Conservation (phyloP, 2,888 invertebrate genomes). For the Bhutanitis thaidina region DNA sequence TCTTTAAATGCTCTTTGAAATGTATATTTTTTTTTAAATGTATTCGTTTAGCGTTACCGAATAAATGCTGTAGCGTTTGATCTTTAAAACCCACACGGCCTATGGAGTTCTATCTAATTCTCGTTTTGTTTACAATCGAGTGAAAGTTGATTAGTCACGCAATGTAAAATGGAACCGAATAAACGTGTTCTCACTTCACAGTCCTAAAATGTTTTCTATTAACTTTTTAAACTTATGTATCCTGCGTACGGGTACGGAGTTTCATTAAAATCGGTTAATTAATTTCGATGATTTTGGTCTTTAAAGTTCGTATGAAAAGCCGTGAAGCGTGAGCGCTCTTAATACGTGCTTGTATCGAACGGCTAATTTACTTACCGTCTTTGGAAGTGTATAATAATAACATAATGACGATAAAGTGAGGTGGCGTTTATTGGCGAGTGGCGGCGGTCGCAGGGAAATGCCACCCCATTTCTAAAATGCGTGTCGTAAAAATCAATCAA, state of each 20-base stretch:
- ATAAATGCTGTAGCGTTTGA: background rate
- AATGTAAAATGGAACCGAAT: conserved; percentile 1
- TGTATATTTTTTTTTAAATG: background rate
- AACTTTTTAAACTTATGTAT: no score
- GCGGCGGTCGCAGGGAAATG: no score
- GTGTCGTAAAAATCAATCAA: no score
- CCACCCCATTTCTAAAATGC: no score
- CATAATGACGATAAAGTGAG: background rate
- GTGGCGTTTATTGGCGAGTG: no score
- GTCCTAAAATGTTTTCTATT: no score
- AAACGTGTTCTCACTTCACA: no score
- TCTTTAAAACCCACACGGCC: background rate
- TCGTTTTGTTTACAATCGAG: background rate
- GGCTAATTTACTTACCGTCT: background rate
- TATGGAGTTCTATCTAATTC: background rate
- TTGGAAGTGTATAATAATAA: background rate
- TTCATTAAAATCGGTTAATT: no score
- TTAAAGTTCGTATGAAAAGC: no score
- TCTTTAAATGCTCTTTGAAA: background rate
- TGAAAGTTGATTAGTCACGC: conserved; percentile 16
- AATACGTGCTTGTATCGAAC: background rate
- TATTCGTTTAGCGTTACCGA: background rate
- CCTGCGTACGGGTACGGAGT: no score
- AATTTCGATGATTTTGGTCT: no score
- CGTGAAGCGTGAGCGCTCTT: no score